Evolutionary conservation across 2,888 invertebrate species (phyloP), one percentile per base, ranked within the genome.

Genomic region (Conops quadrifasciatus): DNA sequence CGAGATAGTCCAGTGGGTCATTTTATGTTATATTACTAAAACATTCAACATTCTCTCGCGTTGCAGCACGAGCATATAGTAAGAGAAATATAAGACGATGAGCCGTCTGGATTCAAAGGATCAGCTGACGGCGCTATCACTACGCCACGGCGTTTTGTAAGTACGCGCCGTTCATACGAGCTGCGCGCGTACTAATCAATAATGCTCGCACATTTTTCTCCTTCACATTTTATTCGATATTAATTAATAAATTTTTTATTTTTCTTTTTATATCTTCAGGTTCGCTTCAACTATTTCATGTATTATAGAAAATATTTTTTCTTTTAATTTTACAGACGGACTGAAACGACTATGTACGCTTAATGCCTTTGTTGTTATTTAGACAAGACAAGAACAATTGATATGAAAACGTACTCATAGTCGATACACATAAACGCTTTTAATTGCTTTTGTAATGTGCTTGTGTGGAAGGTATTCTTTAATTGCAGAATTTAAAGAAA

Each of bases 181-280:
- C n/a, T n/a, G 49, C 16, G 49, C 16, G 19, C 16, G 49, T 19
- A 49, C 49, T 36, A 36, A 36, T 4, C 36, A 9, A 36, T n/a
- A 36, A 36, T 36, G 36, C 36, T 36, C 36, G 36, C 4, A 36
- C 9, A 36, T 36, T 36, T 36, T 9, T 36, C 36, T 36, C 2
- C 4, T 19, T 36, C 30, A 62, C 9, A 62, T 73, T 71, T 73
- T 73, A 49, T 66, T 62, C 69, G 71, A 73, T 68, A 75, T 75
- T 77, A 74, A 74, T 73, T 74, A 72, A 75, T 59, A 76, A 70
- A 76, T 73, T 74, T 74, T 78, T 77, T 74, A 76, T 78, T 78
- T 73, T 75, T 75, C 76, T 78, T 80, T 78, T 79, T 79, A 75
- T 77, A 79, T 79, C 80, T 80, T 79, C 79, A 80, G 80, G 80